Evolutionary conservation across 2,113 vertebrate species (phyloP).

Genomic region (Gallinago jamesoni): DNA sequence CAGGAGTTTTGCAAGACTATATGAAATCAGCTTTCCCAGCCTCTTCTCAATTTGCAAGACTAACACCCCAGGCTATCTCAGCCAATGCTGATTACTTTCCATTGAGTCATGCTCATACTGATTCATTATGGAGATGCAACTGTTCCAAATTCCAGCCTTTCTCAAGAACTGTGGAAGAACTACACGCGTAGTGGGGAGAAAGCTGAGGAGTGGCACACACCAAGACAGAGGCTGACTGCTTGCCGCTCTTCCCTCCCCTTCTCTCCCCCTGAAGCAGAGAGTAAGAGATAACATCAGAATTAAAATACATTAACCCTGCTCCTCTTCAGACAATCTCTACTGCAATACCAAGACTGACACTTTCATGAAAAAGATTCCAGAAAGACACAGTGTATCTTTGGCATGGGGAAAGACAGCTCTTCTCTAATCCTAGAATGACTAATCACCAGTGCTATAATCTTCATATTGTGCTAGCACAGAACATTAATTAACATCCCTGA

Average conservation of each 20-base stretch:
- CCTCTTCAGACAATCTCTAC: background rate
- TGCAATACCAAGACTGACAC: background rate
- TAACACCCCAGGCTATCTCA: background rate
- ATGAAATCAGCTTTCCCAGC: background rate
- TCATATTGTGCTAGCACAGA: background rate
- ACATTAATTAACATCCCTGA: background rate
- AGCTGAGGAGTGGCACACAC: background rate
- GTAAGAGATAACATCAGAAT: background rate
- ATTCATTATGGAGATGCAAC: background rate
- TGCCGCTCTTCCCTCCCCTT: background rate
- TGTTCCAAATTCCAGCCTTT: conserved; percentile 23
- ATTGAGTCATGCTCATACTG: background rate
- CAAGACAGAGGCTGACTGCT: background rate
- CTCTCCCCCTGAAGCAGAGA: background rate
- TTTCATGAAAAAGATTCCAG: background rate
- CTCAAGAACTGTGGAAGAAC: background rate
- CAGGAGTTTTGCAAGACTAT: background rate
- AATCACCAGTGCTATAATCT: background rate
- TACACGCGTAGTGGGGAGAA: background rate
- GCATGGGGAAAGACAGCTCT: background rate
- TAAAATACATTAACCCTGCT: background rate
- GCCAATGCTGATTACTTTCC: conserved; percentile 22
- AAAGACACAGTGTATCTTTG: background rate
- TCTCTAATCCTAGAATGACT: background rate
- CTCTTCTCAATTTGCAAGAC: background rate